Evolutionary conservation across 2,113 vertebrate genomes (phyloP), one percentile per base, ranked within the genome.

Genomic region (Grammomys surdaster): DNA sequence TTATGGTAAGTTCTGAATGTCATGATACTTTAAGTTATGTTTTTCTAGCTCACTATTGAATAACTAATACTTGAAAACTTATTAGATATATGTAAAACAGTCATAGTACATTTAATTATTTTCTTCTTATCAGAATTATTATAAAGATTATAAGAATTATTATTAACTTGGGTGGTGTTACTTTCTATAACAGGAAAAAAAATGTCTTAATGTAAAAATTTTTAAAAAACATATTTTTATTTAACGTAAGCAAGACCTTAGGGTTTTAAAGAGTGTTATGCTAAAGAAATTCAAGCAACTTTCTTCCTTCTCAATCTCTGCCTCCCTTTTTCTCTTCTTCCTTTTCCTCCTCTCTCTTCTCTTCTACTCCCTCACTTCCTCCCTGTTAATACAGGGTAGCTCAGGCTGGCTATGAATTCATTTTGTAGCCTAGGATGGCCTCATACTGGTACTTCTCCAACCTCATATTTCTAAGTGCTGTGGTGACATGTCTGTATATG

Each of bases 121-220:
- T 43, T 80, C 89, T 80, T 40, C 80, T 14, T 77, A 80, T 73
- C 70, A 51, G 51, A 51, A 51, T 51, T 51, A 51, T 51, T 51
- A 51, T 51, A 51, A 8, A 51, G 9, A 51, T 51, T 51, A 26
- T 9, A 65, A 87, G 31, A 58, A 91, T 5, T 82, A 67, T 89
- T 78, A 73, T 58, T 76, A 43, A 94, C 28, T 88, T 89, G 31
- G 65, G n/a, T 24, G 78, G 14, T 87, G 3, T 31, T 89, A 76
- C 24, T 91, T 94, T 88, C 11, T 84, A 72, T 4, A 75, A 16
- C 12, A 92, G 28, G 28, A 90, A 60, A 84, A 76, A 5, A 56
- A 46, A 93, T 94, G 96, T 87, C 77, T 91, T 86, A 67, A 80
- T 94, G 28, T 88, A 88, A 88, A 92, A 58, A 14, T 77, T 82